These are phyloP conservation scores for Lingula anatina DNA, from an alignment of 2,888 invertebrate species.

Conservation along the genomic window DNA sequence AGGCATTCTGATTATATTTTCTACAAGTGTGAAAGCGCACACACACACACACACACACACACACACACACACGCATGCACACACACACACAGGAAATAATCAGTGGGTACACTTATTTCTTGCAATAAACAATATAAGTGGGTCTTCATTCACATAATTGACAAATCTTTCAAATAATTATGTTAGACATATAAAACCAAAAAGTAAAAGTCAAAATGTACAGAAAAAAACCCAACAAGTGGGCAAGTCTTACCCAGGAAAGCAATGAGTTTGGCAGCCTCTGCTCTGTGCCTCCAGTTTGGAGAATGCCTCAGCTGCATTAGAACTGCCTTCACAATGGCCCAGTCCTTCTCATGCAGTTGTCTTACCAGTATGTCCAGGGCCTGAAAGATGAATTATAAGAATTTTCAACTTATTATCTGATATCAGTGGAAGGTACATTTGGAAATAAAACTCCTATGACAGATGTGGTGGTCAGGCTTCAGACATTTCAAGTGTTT, in stretches of 20 bases:
- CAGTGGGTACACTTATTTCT: not conserved
- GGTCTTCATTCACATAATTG: no score
- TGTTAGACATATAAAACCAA: no score
- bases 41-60: not conserved
- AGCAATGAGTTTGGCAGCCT: constrained; percentile 39
- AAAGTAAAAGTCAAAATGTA: no score
- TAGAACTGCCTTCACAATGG: constrained; percentile 30
- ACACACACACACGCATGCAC: not conserved
- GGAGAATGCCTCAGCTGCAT: constrained; percentile 31
- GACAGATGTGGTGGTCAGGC: no score
- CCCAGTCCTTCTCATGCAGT: constrained; percentile 26
- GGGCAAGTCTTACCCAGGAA: constrained; percentile 24
- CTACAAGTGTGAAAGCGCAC: no score
- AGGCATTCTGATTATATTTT: no score
- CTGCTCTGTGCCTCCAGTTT: constrained; percentile 39
- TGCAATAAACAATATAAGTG: not conserved
- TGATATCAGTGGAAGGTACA: no score
- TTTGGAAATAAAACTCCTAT: no score
- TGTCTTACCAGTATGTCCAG: constrained; percentile 44
- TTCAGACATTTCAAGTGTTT: no score
- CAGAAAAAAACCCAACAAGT: no score
- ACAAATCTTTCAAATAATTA: no score
- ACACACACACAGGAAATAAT: constrained; percentile 4
- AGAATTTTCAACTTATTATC: no score
- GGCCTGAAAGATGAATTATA: constrained; percentile 19